These are phyloP conservation scores for Enteromius treurensis DNA, from an alignment of 2,797 vertebrate genomes.

Conservation along the genomic window DNA sequence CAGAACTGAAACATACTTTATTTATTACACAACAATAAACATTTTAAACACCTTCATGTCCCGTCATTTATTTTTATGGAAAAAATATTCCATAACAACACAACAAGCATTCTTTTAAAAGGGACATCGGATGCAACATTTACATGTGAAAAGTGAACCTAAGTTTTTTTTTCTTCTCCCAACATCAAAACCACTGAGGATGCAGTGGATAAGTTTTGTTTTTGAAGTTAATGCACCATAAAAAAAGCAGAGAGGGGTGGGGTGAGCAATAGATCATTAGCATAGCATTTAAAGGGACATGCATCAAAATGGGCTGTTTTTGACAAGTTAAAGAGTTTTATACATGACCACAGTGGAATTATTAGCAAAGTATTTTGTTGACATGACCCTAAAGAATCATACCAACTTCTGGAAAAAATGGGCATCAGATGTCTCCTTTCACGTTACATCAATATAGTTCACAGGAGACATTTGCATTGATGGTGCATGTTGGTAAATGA, in stretches of 20 bases:
- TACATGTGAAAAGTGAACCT: background rate
- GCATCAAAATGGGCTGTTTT: background rate
- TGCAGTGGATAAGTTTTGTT: background rate
- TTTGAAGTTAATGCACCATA: background rate
- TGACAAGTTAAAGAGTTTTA: background rate
- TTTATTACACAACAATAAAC: background rate
- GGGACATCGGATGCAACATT: background rate
- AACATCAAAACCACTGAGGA: background rate
- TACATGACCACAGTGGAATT: too few relatives aligned
- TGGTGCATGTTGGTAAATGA: conserved; percentile 6
- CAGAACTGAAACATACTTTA: background rate
- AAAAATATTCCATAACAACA: conserved; percentile 15
- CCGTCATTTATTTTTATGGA: background rate
- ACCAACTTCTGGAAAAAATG: background rate
- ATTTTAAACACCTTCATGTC: too few relatives aligned
- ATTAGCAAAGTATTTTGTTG: background rate
- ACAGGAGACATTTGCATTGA: background rate
- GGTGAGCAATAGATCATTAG: background rate
- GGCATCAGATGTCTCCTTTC: background rate
- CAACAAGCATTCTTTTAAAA: background rate
- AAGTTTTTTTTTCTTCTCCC: background rate
- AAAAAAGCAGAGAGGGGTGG: background rate
- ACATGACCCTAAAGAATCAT: background rate
- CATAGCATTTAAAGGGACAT: background rate
- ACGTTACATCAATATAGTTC: background rate